Base-by-base conservation (phyloP, 2,888 invertebrate species). In the Aromia moschata region DNA sequence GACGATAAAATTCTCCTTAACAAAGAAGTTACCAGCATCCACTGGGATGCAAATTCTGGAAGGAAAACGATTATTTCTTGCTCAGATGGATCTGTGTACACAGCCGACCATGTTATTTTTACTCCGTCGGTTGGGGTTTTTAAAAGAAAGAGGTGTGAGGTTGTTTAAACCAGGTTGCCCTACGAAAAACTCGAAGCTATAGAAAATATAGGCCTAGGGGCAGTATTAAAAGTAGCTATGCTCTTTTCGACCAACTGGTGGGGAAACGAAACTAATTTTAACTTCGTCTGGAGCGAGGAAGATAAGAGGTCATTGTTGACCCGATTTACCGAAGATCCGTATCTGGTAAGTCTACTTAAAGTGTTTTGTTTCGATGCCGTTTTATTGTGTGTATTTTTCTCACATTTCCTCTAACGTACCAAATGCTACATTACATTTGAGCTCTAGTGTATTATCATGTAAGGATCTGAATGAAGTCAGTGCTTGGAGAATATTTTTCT, bases 61-160 rank as follows among this genome's bases (percentile, higher is more conserved):
- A 47, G 15, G 11, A 17, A 37, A 9, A 44, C 38, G 9, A 59
- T 70, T 46, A 2, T 83, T 81, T 0, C 67, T 0, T 83, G 83
- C 60, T 75, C 75, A n/a, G 85, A 86, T 69, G 85, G 85, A 0
- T 68, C 78, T 0, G 62, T 65, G 0, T 85, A 83, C 60, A 72
- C 67, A 14, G 87, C 88, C 0, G 84, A 85, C 63, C 85, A 85
- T 68, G 86, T 88, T 1, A 85, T 91, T 11, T 80, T 88, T 1
- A 90, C 90, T 0, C 64, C 70, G 2, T 72, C 73, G 1, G 46
- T 71, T 31, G 73, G 73, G 5, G 71, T 72, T 2, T 57, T n/a
- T 73, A 14, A 72, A 73, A 53, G 62, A 64, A 20, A 49, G 17
- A 9, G 60, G 66, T 16, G 14, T 55, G n/a, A 52, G 40, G 3